A percentile compares a stretch with the other conserved stretches of the same genome.
These are phyloP conservation scores for Chloebia gouldiae DNA, from an alignment of 2,113 vertebrate genomes.

Conservation along the genomic window DNA sequence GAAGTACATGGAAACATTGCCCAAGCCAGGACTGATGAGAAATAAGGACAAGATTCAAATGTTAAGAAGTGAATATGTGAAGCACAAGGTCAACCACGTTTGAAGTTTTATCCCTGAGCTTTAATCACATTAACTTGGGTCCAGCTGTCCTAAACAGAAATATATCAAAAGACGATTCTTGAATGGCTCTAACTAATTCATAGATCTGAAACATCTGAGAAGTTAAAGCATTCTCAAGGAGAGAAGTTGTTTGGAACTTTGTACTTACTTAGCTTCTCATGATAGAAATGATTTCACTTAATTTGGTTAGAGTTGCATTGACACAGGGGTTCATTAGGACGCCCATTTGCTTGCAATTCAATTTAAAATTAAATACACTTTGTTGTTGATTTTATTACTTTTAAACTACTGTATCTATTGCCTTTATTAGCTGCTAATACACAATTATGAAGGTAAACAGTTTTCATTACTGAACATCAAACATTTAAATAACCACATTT, in stretches of 20 bases:
- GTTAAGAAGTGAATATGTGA: background rate
- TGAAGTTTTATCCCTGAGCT: background rate
- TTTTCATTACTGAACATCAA: conserved; percentile 75
- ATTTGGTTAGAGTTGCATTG: conserved; percentile 72
- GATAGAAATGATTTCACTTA: conserved; percentile 74
- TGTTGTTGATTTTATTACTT: conserved; percentile 80
- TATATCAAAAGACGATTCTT: background rate
- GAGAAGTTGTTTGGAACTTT: conserved; percentile 58
- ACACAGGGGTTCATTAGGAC: conserved; percentile 76
- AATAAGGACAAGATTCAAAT: background rate
- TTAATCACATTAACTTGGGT: background rate
- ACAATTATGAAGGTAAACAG: conserved; percentile 80
- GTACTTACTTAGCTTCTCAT: conserved; percentile 68
- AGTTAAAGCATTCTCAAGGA: conserved; percentile 28
- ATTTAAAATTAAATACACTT: conserved; percentile 85
- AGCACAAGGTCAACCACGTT: background rate
- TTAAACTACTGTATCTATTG: conserved; percentile 82
- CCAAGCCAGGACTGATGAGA: background rate
- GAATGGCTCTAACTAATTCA: background rate
- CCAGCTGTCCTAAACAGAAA: background rate
- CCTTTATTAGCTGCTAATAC: conserved; percentile 75
- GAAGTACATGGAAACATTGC: background rate
- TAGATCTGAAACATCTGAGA: conserved; percentile 15
- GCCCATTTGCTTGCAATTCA: conserved; percentile 77
- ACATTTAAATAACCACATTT: conserved; percentile 51